Evolutionary conservation across 2,113 vertebrate species (phyloP), one percentile per base, ranked within the genome.

Genomic region (Oostethus manadensis): DNA sequence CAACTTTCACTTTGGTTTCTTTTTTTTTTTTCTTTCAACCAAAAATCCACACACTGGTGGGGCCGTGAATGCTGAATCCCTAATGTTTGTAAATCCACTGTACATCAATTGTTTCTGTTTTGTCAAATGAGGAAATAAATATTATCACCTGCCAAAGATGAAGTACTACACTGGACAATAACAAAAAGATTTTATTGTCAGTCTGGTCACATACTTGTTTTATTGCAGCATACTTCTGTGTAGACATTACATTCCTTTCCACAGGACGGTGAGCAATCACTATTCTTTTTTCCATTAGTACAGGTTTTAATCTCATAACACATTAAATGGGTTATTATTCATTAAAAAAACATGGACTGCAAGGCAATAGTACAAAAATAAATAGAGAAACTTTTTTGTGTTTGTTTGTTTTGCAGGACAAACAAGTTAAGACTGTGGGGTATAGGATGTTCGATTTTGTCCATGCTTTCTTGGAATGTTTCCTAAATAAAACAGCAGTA

Each of bases 171-270:
- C 29, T 33, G 29, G 5, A 15, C 48, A 15, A 50, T 23, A 50
- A 8, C 23, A 50, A 26, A 40, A 4, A 64, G 26, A 23, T 26
- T 56, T 61, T 0, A 4, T 20, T 73, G 6, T 72, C 47, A 75
- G 56, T 77, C 77, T 77, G 56, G 78, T 84, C 69, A 78, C 66
- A 82, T 82, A 85, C 61, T 81, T 51, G 71, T 89, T 42, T 89
- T 88, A 89, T 88, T 89, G 82, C 82, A 88, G 81, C 73, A 17
- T 75, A 78, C 51, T 73, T 81, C 58, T 71, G 73, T 82, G 71
- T 55, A 66, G 82, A 86, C 82, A 86, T 85, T 86, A 73, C 82
- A 64, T 81, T 84, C 67, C 76, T 82, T 82, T 84, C 84, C 81
- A 89, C 80, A 83, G 84, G 86, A 88, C 78, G 73, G 77, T 60